phyloP scores from a whole-genome alignment of 1,140 invertebrate genomes.

The Drosophila saltans region DNA sequence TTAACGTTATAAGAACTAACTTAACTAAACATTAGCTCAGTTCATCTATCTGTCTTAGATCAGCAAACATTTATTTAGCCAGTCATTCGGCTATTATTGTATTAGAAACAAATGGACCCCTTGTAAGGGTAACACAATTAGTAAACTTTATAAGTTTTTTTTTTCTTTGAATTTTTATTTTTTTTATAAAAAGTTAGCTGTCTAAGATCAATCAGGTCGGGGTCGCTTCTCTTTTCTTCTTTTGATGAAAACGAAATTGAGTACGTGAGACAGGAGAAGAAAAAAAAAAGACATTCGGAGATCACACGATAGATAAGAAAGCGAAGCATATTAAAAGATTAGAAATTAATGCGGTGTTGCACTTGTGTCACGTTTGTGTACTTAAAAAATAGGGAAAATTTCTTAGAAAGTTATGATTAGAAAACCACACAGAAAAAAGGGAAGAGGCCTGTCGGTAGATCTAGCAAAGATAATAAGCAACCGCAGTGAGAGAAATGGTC shows the following conservation, averaged over 20 bases:
- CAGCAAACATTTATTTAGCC: no score
- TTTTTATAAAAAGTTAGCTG: slow-evolving; percentile 13
- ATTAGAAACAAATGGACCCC: neutral
- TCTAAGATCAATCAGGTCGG: slow-evolving; percentile 56
- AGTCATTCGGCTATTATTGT: no score
- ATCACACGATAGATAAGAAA: slow-evolving; percentile 29
- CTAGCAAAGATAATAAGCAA: slow-evolving; percentile 24
- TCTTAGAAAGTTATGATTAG: slow-evolving; percentile 68
- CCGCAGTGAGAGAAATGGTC: slow-evolving; percentile 39
- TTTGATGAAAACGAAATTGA: slow-evolving; percentile 59
- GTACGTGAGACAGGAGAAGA: slow-evolving; percentile 60
- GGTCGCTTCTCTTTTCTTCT: slow-evolving; percentile 35
- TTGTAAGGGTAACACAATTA: neutral
- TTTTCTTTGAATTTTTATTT: neutral
- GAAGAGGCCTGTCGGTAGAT: slow-evolving; percentile 37
- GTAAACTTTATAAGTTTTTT: slow-evolving; percentile 15
- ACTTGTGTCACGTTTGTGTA: slow-evolving; percentile 67
- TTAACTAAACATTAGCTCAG: no score
- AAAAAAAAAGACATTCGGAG: slow-evolving; percentile 31
- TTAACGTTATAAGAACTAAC: no score
- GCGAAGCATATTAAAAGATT: slow-evolving; percentile 72
- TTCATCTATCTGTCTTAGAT: no score
- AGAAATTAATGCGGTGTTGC: slow-evolving; percentile 52
- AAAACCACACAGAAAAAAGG: slow-evolving; percentile 40
- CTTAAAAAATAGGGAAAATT: slow-evolving; percentile 46